phyloP scores from a whole-genome alignment of 2,888 invertebrate genomes.

The Drosophila barbarae region DNA sequence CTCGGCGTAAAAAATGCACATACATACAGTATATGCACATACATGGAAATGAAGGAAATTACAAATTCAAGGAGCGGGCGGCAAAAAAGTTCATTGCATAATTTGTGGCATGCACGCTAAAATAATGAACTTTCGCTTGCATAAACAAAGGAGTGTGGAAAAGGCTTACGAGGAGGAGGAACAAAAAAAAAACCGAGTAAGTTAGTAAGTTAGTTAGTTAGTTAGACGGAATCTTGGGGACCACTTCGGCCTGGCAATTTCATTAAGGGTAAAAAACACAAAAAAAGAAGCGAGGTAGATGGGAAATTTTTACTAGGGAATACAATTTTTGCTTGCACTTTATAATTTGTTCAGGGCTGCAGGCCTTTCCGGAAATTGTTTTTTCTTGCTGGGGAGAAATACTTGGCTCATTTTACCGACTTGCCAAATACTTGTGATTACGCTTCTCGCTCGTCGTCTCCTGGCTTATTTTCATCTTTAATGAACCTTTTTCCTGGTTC shows the following conservation, averaged over 20 bases:
- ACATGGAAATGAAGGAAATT: slow-evolving; percentile 4
- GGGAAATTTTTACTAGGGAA: slow-evolving; percentile 4
- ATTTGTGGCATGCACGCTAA: slow-evolving; percentile 44
- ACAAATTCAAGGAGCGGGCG: slow-evolving; percentile 8
- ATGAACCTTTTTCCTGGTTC: slow-evolving; percentile 34
- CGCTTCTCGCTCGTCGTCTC: neutral
- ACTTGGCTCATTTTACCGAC: neutral
- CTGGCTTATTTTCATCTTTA: slow-evolving; percentile 29
- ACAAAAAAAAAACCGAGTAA: neutral
- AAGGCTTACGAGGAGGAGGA: neutral
- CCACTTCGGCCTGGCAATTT: slow-evolving; percentile 29
- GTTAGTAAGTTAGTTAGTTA: slow-evolving; percentile 1
- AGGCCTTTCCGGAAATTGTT: slow-evolving; percentile 1
- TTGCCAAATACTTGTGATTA: slow-evolving; percentile 10
- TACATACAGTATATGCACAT: neutral
- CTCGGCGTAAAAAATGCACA: neutral
- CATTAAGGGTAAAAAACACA: slow-evolving; percentile 10
- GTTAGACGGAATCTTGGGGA: slow-evolving; percentile 19
- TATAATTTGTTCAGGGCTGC: slow-evolving; percentile 29
- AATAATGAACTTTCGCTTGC: slow-evolving; percentile 44
- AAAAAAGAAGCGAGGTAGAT: neutral
- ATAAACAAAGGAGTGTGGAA: slow-evolving; percentile 29
- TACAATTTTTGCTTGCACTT: slow-evolving; percentile 29
- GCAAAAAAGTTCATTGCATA: slow-evolving; percentile 32
- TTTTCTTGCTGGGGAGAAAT: neutral